Evolutionary conservation across 2,113 vertebrate species (phyloP), one percentile per base, ranked within the genome.

Genomic region (Lampris incognitus): DNA sequence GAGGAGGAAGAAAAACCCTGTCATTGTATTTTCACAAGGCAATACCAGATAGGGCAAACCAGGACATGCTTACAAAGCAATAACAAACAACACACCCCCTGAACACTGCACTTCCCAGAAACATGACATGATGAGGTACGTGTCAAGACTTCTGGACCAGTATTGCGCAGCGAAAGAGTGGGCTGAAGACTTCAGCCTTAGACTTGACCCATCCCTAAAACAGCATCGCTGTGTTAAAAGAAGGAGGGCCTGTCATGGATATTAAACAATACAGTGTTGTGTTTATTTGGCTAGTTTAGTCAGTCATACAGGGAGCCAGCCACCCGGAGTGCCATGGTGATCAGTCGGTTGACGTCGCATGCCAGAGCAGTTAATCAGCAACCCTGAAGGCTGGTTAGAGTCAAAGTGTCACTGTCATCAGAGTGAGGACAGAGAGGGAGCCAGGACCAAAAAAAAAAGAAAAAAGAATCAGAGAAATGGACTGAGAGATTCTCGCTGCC

Each of bases 371-470:
- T 63, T 60, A 49, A 81, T 76, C 76, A 81, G 70, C 71, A 76
- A 6, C 66, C 52, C 54, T 74, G 82, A 78, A 73, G 55, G 72
- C 74, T 64, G 66, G 73, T 86, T 79, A 73, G 65, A 72, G 78
- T 83, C 72, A 36, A 10, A 9, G 39, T 65, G 48, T 58, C 79
- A 75, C 4, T 58, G 78, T 58, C 54, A 6, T 65, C 42, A 37
- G 85, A 24, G 9, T 85, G 82, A 81, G 79, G 84, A 60, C 76
- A 81, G 83, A 78, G 76, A 57, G 42, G 69, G 84, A 87, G 84
- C 71, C 55, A 66, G 49, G 67, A 55, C 41, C 36, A 6, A 9
- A 11, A 13, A 66, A 37, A 51, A 8, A 9, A 24, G 36, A 41
- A 71, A 41, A 54, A 8, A 68, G 38, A 44, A 46, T 9, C 9